These are phyloP conservation scores for Elymnias hypermnestra DNA, from an alignment of 1,140 invertebrate species.

Conservation along the genomic window DNA sequence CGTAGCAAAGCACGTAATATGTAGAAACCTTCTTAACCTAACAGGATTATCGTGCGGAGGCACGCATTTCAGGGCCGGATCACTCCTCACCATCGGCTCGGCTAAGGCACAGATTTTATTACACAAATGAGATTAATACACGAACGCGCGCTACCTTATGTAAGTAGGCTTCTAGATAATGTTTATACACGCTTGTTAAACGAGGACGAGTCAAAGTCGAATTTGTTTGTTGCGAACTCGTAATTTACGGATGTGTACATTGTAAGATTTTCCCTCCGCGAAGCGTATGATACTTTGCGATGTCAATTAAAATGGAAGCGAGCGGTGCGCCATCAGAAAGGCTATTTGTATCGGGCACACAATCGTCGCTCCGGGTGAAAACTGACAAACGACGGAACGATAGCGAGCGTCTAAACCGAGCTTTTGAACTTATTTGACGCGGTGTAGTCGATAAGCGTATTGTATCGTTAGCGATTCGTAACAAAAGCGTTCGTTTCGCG, in stretches of 20 bases:
- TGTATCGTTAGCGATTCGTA: conserved; percentile 35
- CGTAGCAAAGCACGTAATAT: conserved; percentile 80
- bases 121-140: conserved; percentile 73
- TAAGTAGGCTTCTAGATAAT: conserved; percentile 38
- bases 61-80: conserved; percentile 73
- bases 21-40: conserved; percentile 82
- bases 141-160: conserved; percentile 42
- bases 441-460: conserved; percentile 59
- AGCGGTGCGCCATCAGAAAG: conserved; percentile 44
- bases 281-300: conserved; percentile 24
- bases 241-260: conserved; percentile 23
- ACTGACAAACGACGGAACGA: conserved; percentile 62
- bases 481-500: conserved; percentile 66
- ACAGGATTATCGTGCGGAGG: conserved; percentile 81
- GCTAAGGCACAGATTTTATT: conserved; percentile 75
- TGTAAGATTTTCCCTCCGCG: conserved; percentile 30
- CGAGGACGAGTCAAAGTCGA: conserved; percentile 39
- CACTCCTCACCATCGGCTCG: conserved; percentile 56
- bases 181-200: conserved; percentile 23
- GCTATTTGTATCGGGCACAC: conserved; percentile 57
- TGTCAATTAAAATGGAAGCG: conserved; percentile 63
- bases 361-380: conserved; percentile 51
- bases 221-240: conserved; percentile 28
- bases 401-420: conserved; percentile 59
- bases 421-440: conserved; percentile 72